Percentiles rank a stretch among this genome's conserved stretches.
phyloP scores from a whole-genome alignment of 2,797 vertebrate genomes.

The Rhinogobio ventralis region DNA sequence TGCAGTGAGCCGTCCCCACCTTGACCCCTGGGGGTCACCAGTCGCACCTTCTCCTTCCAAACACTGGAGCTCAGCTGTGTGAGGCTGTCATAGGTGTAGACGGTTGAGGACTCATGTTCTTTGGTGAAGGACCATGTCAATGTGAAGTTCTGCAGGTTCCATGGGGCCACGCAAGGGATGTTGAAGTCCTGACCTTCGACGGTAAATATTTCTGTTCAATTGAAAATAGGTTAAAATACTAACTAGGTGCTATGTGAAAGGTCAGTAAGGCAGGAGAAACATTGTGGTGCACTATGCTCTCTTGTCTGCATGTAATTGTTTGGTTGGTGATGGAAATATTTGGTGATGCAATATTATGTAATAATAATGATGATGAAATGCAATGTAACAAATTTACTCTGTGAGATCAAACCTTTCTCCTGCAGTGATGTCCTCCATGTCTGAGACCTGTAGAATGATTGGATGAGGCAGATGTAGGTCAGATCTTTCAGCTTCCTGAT shows the following conservation, averaged over 20 bases:
- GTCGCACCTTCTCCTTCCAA: conserved; percentile 66
- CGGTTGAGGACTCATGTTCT: conserved; percentile 54
- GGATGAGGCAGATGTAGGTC: conserved; percentile 77
- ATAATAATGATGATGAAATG: conserved; percentile 27
- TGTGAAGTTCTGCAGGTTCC: conserved; percentile 65
- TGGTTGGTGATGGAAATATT: neutral
- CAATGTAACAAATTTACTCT: neutral
- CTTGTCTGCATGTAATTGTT: neutral
- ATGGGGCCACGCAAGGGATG: conserved; percentile 74
- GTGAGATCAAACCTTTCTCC: conserved; percentile 69
- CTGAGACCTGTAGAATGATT: conserved; percentile 64
- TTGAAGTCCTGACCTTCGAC: conserved; percentile 68
- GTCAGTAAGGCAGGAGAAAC: conserved; percentile 6
- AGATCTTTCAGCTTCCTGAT: conserved; percentile 68
- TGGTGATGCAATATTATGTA: conserved; percentile 36
- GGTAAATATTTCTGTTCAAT: conserved; percentile 63
- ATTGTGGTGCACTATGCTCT: neutral
- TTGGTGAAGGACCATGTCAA: conserved; percentile 75
- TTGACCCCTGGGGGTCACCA: conserved; percentile 63
- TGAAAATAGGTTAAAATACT: conserved; percentile 9
- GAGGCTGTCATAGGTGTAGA: conserved; percentile 72
- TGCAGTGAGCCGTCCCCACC: conserved; percentile 75
- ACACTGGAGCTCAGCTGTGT: conserved; percentile 43
- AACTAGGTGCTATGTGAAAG: neutral
- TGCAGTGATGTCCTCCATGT: conserved; percentile 74